Evolutionary conservation across 2,113 vertebrate species (phyloP), one percentile per base, ranked within the genome.

Genomic region (Prochilodus magdalenae): DNA sequence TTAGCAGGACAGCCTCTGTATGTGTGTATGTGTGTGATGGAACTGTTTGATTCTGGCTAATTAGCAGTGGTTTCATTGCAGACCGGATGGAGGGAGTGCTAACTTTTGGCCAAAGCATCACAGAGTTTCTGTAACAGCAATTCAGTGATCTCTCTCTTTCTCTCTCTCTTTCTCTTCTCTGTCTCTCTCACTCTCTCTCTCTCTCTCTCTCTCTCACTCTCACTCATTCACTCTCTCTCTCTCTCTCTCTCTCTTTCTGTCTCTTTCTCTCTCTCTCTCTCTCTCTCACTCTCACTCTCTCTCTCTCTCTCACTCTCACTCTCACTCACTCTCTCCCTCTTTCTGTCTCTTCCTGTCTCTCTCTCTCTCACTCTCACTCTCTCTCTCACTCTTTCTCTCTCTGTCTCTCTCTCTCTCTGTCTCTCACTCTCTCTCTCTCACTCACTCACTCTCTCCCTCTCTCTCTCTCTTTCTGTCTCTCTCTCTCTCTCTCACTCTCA

Each of bases 401-500:
- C 44, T 12, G 1, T 69, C 76, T 47, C 76, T 69, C 69, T 79
- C 20, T 65, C 60, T 65, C 44, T 12, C 5, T 69, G 63, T 47
- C 76, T 69, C 69, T 79, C 20, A 51, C 60, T 65, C 44, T 12
- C 5, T 69, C 76, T 47, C 76, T 69, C 69, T 79, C n/a, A n/a
- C n/a, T n/a, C n/a, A n/a, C n/a, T n/a, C n/a, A n/a, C 47, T 51
- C 47, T 51, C 47, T 51, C 47, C 14, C 47, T 51, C 47, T 51
- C 47, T 51, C 47, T 51, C 47, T 51, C 47, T 51, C 47, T 51
- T 12, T 51, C 47, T 36, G 16, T 60, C 33, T 75, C 24, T 60
- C 73, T 60, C 36, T 14, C 6, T 66, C 75, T 33, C 75, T 66
- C 12, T 47, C 44, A 7, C 44, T 47, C 12, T 47, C 44, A 7